Evolutionary conservation across 2,888 invertebrate species (phyloP), one percentile per base, ranked within the genome.

Genomic region (Agonopterix subpropinquella): DNA sequence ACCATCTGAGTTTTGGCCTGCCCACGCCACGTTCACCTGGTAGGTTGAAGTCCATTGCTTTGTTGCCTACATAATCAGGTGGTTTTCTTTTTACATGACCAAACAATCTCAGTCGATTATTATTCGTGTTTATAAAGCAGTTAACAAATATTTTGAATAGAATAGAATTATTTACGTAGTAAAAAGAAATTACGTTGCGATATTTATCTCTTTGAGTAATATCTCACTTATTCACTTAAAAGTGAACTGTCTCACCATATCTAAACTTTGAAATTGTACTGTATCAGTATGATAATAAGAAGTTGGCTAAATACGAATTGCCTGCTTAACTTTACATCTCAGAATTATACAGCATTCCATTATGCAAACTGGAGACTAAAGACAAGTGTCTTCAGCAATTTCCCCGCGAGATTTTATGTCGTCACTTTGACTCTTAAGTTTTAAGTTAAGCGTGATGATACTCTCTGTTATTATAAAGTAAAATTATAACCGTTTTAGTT

Each of bases 301-400:
- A 65, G 64, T 66, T 62, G 61, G 61, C 64, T 59, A 70, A 74
- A 75, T 73, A 74, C 70, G 66, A 72, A 76, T 73, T 62, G 64
- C 68, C 68, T 70, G 61, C 62, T 75, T 73, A 70, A 67, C 65
- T 67, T 55, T 55, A 56, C 57, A 61, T 59, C 53, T 53, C 60
- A 55, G 53, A 65, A 61, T 62, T 65, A 64, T 68, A 64, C 62
- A 65, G 61, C 64, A 63, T 69, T 67, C 11, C 68, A 77, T 77
- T 78, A 76, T 77, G 75, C 73, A 74, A 67, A 42, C 42, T 11
- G 4, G 8, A 11, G 11, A 13, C 28, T 42, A 11, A 42, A 64
- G 69, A 67, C 56, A 66, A 74, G 70, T 73, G 67, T 66, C 70
- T 66, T 57, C 50, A 61, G 65, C 61, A 67, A 58, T 60, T 59